Evolutionary conservation across 2,113 vertebrate genomes (phyloP), one percentile per base, ranked within the genome.

Genomic region (Conger conger): DNA sequence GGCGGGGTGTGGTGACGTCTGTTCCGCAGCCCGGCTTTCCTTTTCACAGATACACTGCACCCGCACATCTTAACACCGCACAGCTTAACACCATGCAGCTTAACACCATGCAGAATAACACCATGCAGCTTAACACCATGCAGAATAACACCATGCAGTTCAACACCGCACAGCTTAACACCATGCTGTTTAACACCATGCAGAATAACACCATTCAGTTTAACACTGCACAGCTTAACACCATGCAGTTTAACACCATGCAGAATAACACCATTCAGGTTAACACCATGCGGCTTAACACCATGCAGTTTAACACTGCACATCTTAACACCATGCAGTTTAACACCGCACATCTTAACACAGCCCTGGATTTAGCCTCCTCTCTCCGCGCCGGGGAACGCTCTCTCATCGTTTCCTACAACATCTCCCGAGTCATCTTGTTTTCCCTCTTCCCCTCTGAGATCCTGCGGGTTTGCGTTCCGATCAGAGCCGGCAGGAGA

Each of bases 1-100:
- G 2, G 50, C 78, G 81, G 81, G 78, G 79, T 76, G 36, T n/a
- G 78, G 63, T 42, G 57, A 50, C 76, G 77, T 83, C n/a, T n/a
- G n/a, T 45, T 30, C 78, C 79, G 82, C 36, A 20, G 18, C 79
- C 2, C 17, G 37, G 37, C 68, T 27, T 13, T 23, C 2, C n/a
- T 73, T 9, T 5, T 27, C 23, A 5, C 68, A n/a, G 27, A 68
- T 23, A n/a, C 60, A 18, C 60, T n/a, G 23, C 23, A 68, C 60
- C 60, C 5, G 23, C 23, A 68, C 60, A n/a, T 3, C 54, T 20
- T 20, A 68, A 68, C 68, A 11, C n/a, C 1, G 68, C 27, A 33
- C 27, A 2, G 57, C 57, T 27, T n/a, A n/a, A n/a, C n/a, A n/a
- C n/a, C n/a, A n/a, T n/a, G n/a, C n/a, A n/a, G n/a, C n/a, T n/a